Evolutionary conservation across 2,888 invertebrate species (phyloP).

Genomic region (Ditula angustiorana): DNA sequence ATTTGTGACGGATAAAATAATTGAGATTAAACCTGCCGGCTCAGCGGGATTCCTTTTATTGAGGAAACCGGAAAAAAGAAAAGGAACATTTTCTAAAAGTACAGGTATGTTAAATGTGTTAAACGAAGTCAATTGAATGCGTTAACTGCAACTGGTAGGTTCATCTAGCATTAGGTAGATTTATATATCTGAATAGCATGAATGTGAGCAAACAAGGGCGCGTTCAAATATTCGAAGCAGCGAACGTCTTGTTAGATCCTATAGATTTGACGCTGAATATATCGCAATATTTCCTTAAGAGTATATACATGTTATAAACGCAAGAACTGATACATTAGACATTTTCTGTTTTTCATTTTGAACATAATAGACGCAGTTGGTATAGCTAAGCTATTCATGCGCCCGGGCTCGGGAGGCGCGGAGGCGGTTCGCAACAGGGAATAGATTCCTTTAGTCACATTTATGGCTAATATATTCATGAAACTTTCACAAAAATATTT

Average conservation of each 20-base stretch:
- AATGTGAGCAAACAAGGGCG: background rate
- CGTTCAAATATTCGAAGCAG: background rate
- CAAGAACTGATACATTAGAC: conserved; percentile 16
- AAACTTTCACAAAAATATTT: conserved; percentile 82
- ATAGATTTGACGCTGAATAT: background rate
- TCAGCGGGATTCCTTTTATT: conserved; percentile 12
- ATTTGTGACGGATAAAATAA: conserved; percentile 34
- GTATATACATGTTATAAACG: background rate
- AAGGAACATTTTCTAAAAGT: background rate
- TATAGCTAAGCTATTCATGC: conserved; percentile 52
- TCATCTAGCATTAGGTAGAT: too few relatives aligned
- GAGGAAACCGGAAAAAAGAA: conserved; percentile 1
- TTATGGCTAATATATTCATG: conserved; percentile 86
- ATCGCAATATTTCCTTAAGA: conserved; percentile 1
- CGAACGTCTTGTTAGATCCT: background rate
- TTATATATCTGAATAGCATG: too few relatives aligned
- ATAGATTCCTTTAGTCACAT: conserved; percentile 83
- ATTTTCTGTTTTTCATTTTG: conserved; percentile 36
- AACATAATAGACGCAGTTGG: conserved; percentile 38
- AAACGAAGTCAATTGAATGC: too few relatives aligned
- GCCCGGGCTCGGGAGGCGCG: conserved; percentile 50
- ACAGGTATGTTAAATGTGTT: background rate
- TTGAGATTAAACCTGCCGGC: conserved; percentile 32
- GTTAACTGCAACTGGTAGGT: background rate
- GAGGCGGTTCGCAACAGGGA: conserved; percentile 64